phyloP scores from a whole-genome alignment of 2,797 vertebrate species.

The Helostoma temminkii region DNA sequence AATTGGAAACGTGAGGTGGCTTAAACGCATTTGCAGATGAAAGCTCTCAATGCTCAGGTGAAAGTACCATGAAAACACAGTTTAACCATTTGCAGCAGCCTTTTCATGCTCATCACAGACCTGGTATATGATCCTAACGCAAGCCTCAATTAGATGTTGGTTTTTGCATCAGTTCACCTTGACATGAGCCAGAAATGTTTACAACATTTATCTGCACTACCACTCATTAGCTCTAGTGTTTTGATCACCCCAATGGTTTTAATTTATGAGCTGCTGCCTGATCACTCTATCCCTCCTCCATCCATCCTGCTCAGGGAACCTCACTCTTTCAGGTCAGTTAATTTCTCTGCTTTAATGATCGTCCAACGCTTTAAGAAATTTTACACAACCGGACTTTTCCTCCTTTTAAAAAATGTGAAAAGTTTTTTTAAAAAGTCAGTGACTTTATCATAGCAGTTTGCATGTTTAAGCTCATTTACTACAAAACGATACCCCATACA shows the following conservation, averaged over 20 bases:
- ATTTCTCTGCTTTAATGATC: slow-evolving; percentile 23
- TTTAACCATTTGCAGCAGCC: slow-evolving; percentile 6
- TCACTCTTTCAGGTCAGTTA: slow-evolving; percentile 12
- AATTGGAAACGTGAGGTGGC: slow-evolving; percentile 28
- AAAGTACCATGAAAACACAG: slow-evolving; percentile 21
- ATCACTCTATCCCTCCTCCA: not conserved
- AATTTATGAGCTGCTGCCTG: slow-evolving; percentile 26
- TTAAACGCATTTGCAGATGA: slow-evolving; percentile 36
- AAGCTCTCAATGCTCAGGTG: slow-evolving; percentile 29
- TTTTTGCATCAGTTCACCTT: slow-evolving; percentile 19
- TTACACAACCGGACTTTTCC: slow-evolving; percentile 6
- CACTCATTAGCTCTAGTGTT: slow-evolving; percentile 32
- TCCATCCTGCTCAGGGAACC: slow-evolving; percentile 26
- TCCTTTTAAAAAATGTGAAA: not conserved
- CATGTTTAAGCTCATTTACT: too few species aligned
- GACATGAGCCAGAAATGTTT: slow-evolving; percentile 20
- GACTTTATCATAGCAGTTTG: not conserved
- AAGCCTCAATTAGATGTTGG: slow-evolving; percentile 11
- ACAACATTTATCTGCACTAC: slow-evolving; percentile 39
- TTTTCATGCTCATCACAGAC: slow-evolving; percentile 4
- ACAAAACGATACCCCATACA: too few species aligned
- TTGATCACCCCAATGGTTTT: slow-evolving; percentile 7
- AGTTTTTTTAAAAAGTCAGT: not conserved
- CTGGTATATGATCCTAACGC: not conserved
- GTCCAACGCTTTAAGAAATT: not conserved